Evolutionary conservation across 2,113 vertebrate genomes (phyloP), one percentile per base, ranked within the genome.

Genomic region (Channa argus): DNA sequence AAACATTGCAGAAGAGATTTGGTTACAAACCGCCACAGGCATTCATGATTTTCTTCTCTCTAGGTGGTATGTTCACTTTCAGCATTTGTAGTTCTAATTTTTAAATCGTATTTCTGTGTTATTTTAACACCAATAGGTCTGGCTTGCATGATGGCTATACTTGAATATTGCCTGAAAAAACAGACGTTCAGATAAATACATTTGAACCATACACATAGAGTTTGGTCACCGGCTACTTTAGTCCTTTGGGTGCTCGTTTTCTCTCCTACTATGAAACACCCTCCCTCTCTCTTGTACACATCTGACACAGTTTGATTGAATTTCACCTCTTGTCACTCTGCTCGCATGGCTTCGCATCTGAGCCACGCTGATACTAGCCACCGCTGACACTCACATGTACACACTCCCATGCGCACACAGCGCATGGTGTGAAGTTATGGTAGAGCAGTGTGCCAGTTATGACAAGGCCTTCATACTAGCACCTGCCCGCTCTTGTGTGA

Each of bases 231-330:
- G 2, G 0, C 58, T 77, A 38, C 36, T 50, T 74, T 52, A 1
- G 36, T 54, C 56, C 54, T 46, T 39, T 10, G 3, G 36, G 13
- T 10, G 2, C 11, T 68, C 58, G 47, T 62, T 12, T 11, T 7
- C 47, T 74, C 65, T 66, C 67, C 69, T 50, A 15, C 71, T 50
- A 66, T 68, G 74, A 85, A 54, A 71, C 74, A 55, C 49, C 44
- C 43, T 71, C 66, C 50, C 38, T 41, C 63, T 62, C 67, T 52
- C 63, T 61, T 50, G 52, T 63, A 74, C 82, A 76, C 75, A 67
- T 88, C 80, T 80, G 86, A 87, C 86, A 84, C 78, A 74, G 50
- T 85, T 84, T 46, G 69, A 86, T 86, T 88, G 77, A 79, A 87
- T 87, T 82, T 86, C 85, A 86, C 78, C 87, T 83, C 77, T 74